Conservation (phyloP, 2,888 invertebrate genomes). For the Cyrtodaria siliqua region DNA sequence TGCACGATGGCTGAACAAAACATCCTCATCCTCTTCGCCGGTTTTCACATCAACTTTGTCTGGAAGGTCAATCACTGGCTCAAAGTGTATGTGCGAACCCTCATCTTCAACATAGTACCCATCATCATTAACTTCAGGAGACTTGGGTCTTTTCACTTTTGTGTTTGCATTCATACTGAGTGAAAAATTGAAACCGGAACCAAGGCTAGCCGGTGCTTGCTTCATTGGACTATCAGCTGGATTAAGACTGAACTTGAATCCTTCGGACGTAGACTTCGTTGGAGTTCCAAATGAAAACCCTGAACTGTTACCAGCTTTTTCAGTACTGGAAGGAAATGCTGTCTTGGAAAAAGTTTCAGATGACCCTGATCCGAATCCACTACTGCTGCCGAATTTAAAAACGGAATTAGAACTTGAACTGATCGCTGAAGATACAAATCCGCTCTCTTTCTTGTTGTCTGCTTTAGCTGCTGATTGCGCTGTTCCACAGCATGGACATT, state of each 20-base stretch:
- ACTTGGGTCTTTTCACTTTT: constrained; percentile 49
- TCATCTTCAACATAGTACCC: constrained; percentile 89
- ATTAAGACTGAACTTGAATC: constrained; percentile 47
- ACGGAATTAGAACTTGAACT: constrained; percentile 8
- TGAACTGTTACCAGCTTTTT: not conserved
- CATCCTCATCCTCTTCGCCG: constrained; percentile 95
- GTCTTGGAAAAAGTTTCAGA: too few relatives aligned
- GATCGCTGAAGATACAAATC: too few relatives aligned
- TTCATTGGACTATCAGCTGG: constrained; percentile 24
- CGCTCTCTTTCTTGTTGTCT: constrained; percentile 8
- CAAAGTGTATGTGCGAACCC: constrained; percentile 91
- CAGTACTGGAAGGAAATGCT: too few relatives aligned
- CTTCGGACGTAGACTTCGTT: constrained; percentile 16
- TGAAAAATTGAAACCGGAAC: constrained; percentile 74
- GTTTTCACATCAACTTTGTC: constrained; percentile 89
- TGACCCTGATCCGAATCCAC: not conserved
- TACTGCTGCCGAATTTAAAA: constrained; percentile 29
- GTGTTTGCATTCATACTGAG: constrained; percentile 22
- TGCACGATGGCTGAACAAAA: constrained; percentile 92
- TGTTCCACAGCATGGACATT: constrained; percentile 80
- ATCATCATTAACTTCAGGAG: constrained; percentile 73
- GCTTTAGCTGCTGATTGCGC: constrained; percentile 74
- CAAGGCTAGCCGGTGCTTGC: constrained; percentile 34
- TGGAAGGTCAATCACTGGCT: constrained; percentile 86
- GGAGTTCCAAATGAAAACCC: constrained; percentile 53